Conservation (phyloP, 2,113 vertebrate genomes). For the Alectura lathami region DNA sequence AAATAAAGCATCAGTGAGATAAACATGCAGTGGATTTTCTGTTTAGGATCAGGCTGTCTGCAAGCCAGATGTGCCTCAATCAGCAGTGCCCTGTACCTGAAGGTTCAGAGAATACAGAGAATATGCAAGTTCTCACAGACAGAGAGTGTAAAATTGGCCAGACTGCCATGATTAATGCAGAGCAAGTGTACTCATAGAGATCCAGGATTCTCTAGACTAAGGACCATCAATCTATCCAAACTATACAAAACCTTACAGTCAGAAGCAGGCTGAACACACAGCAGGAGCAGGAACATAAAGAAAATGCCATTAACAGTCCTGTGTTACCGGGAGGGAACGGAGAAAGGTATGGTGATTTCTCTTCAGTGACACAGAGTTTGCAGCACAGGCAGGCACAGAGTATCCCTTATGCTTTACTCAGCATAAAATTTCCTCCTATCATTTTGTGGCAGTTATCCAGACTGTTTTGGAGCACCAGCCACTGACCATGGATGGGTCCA, state of each 20-base stretch:
- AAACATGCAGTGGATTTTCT: not conserved
- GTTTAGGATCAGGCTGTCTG: not conserved
- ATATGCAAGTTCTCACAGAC: not conserved
- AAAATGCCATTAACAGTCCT: not conserved
- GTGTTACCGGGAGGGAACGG: not conserved
- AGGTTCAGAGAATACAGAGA: not conserved
- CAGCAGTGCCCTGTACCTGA: not conserved
- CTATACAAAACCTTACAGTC: not conserved
- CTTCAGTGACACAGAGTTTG: not conserved
- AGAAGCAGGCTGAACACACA: not conserved
- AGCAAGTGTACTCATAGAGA: not conserved
- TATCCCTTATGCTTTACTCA: conserved; percentile 39
- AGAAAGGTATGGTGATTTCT: not conserved
- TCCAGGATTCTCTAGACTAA: not conserved
- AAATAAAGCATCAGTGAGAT: not conserved
- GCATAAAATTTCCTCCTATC: conserved; percentile 32
- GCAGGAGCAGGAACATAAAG: not conserved
- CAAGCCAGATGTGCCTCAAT: not conserved
- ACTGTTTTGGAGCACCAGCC: not conserved
- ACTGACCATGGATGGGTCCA: not conserved
- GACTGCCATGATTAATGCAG: not conserved
- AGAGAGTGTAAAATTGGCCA: not conserved
- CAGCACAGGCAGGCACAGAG: not conserved
- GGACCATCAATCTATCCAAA: not conserved
- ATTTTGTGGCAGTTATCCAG: conserved; percentile 10